These are phyloP conservation scores for Polydrusus cervinus DNA, from an alignment of 2,888 invertebrate species.

Conservation along the genomic window DNA sequence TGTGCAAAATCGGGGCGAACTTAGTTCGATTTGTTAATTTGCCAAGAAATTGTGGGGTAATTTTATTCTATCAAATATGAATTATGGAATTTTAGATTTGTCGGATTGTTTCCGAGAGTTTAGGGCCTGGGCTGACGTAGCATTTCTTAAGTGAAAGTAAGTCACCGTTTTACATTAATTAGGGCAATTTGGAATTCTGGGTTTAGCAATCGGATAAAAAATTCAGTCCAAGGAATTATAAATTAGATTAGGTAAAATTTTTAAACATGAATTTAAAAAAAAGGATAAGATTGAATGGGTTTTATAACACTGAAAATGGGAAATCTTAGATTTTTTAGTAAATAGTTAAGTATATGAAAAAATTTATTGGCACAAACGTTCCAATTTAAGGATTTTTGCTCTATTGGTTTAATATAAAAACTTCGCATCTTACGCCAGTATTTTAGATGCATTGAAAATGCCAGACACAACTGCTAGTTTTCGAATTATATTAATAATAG, in stretches of 20 bases:
- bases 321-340: too few relatives aligned
- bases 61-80: slow-evolving; percentile 60
- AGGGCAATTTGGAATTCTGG: background rate
- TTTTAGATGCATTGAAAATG: too few relatives aligned
- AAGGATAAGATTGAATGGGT: background rate
- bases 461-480: too few relatives aligned
- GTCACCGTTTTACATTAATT: slow-evolving; percentile 24
- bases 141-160: slow-evolving; percentile 30
- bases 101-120: slow-evolving; percentile 32
- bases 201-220: background rate
- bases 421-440: too few relatives aligned
- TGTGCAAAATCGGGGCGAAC: slow-evolving; percentile 66
- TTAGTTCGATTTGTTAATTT: slow-evolving; percentile 70
- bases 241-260: background rate
- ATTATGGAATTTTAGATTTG: slow-evolving; percentile 49
- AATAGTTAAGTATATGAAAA: too few relatives aligned
- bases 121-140: slow-evolving; percentile 13
- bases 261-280: background rate
- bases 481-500: too few relatives aligned
- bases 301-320: too few relatives aligned
- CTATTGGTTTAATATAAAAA: too few relatives aligned
- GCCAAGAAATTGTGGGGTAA: slow-evolving; percentile 62
- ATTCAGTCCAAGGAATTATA: background rate
- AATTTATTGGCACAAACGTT: too few relatives aligned
- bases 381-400: too few relatives aligned